phyloP scores from a whole-genome alignment of 2,113 vertebrate species.

The Sinocyclocheilus rhinocerous region DNA sequence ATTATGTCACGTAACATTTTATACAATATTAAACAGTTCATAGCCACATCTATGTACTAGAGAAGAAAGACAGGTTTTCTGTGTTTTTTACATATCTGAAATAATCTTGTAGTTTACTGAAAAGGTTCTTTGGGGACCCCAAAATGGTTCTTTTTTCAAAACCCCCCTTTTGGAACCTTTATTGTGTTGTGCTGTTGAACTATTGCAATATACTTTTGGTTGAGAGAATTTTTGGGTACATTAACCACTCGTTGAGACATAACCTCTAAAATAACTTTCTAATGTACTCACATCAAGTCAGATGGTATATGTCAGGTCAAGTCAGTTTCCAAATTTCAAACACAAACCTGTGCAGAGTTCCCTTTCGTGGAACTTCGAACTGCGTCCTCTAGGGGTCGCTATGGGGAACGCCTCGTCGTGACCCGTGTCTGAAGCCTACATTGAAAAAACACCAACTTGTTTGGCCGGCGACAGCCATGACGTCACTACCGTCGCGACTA shows the following conservation, averaged over 20 bases:
- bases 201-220: background rate
- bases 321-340: background rate
- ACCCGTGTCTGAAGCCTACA: too few relatives aligned
- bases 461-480: too few relatives aligned
- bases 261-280: background rate
- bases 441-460: too few relatives aligned
- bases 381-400: too few relatives aligned
- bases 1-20: conserved; percentile 33
- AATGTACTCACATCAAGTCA: background rate
- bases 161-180: too few relatives aligned
- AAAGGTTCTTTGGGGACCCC: too few relatives aligned
- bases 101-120: background rate
- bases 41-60: background rate
- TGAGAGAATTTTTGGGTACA: background rate
- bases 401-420: too few relatives aligned
- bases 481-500: too few relatives aligned
- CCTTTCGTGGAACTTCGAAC: too few relatives aligned
- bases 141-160: too few relatives aligned
- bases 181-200: background rate
- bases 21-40: background rate
- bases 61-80: background rate
- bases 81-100: background rate
- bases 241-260: background rate
- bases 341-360: background rate
- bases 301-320: background rate